These are phyloP conservation scores for Eriocheir sinensis DNA, from an alignment of 1,140 invertebrate genomes.

Conservation along the genomic window DNA sequence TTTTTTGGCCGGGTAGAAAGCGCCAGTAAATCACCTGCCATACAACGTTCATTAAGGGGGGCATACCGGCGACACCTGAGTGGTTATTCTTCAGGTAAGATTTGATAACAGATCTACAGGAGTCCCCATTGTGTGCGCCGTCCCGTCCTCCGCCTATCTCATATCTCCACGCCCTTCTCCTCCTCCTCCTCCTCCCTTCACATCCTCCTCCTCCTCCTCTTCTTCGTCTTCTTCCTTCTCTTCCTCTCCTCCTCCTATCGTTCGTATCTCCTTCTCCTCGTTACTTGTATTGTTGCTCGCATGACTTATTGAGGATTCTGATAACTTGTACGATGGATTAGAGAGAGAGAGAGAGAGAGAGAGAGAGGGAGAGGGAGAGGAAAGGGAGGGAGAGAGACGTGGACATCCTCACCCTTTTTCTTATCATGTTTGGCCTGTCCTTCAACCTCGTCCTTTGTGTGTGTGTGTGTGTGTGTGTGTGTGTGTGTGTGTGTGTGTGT, in stretches of 20 bases:
- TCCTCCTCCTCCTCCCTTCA: too few relatives aligned
- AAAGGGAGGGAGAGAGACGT: constrained; percentile 1
- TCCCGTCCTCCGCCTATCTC: background rate
- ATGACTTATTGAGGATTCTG: background rate
- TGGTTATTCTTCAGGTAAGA: background rate
- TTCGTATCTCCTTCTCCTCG: background rate
- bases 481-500: background rate
- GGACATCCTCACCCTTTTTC: background rate
- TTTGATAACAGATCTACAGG: constrained; percentile 2
- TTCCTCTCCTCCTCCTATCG: background rate
- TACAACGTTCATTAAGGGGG: background rate
- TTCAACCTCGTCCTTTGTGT: background rate
- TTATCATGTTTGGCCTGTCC: background rate
- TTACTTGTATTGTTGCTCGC: background rate
- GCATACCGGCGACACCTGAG: background rate
- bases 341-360: constrained; percentile 22
- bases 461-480: constrained; percentile 22
- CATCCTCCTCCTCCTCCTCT: constrained; percentile 9
- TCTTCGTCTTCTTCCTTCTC: too few relatives aligned
- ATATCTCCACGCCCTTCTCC: too few relatives aligned
- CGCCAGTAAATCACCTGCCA: constrained; percentile 12
- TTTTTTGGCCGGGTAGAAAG: background rate
- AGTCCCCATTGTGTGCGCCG: background rate
- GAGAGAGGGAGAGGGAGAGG: constrained; percentile 17
- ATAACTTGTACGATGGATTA: background rate